phyloP scores from a whole-genome alignment of 1,140 invertebrate genomes.

The Brachionus asplanchnoidis region DNA sequence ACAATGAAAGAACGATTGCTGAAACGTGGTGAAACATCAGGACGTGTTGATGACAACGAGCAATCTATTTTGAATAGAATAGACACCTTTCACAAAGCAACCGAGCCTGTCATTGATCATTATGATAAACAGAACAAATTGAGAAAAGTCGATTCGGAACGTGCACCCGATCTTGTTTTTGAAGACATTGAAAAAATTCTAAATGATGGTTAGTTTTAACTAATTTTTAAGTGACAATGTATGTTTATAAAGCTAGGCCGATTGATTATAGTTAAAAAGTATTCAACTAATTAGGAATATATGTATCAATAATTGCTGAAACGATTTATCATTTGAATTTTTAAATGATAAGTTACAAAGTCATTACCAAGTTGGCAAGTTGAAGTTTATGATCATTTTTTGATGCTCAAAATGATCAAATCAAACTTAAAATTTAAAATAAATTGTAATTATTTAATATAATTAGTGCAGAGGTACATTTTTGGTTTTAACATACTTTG shows the following conservation, averaged over 20 bases:
- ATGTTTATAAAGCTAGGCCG: no score
- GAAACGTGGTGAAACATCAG: constrained; percentile 70
- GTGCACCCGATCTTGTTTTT: constrained; percentile 18
- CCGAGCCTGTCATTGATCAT: constrained; percentile 65
- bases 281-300: no score
- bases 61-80: constrained; percentile 79
- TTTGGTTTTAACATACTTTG: no score
- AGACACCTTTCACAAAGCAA: constrained; percentile 6
- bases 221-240: neutral
- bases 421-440: no score
- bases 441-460: no score
- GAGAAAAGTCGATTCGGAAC: constrained; percentile 21
- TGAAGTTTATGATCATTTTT: no score
- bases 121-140: constrained; percentile 62
- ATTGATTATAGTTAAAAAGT: neutral
- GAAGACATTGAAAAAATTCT: constrained; percentile 11
- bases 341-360: no score
- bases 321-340: no score
- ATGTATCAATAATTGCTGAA: no score
- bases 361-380: no score
- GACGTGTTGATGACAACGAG: constrained; percentile 86
- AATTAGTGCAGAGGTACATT: no score
- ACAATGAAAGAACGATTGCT: constrained; percentile 77
- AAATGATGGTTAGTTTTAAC: neutral
- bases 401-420: no score